These are phyloP conservation scores for Magallana ariakensis DNA, from an alignment of 1,140 invertebrate genomes.

Conservation along the genomic window DNA sequence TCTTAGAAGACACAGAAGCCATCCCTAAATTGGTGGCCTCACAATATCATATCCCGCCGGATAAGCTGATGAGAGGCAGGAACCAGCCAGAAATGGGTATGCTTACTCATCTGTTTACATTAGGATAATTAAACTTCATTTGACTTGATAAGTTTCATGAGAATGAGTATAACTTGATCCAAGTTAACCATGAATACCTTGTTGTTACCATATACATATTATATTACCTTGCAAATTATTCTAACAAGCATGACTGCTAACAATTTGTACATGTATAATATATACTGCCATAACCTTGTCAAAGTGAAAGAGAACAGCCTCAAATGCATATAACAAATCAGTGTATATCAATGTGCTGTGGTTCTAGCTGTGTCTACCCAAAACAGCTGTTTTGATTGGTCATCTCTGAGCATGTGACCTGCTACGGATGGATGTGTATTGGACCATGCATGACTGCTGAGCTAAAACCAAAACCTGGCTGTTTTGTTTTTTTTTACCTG, in stretches of 20 bases:
- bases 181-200: conserved; percentile 5
- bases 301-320: conserved; percentile 22
- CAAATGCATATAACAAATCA: conserved; percentile 31
- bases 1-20: conserved; percentile 97
- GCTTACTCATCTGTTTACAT: not conserved
- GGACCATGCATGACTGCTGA: conserved; percentile 36
- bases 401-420: conserved; percentile 35
- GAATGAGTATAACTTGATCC: conserved; percentile 1
- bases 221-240: conserved; percentile 32
- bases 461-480: conserved; percentile 21
- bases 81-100: conserved; percentile 44
- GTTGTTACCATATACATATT: conserved; percentile 11
- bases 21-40: conserved; percentile 97
- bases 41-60: conserved; percentile 98
- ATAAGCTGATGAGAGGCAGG: conserved; percentile 84
- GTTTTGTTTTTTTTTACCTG: conserved; percentile 13
- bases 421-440: conserved; percentile 15
- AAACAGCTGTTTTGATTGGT: conserved; percentile 20
- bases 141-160: not conserved
- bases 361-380: not conserved
- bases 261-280: conserved; percentile 39
- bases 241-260: conserved; percentile 38
- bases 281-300: conserved; percentile 36
- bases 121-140: not conserved
- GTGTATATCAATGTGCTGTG: conserved; percentile 30